Percentiles rank a stretch among this genome's conserved stretches.
phyloP scores from a whole-genome alignment of 2,113 vertebrate genomes.

The Microtus montanus region DNA sequence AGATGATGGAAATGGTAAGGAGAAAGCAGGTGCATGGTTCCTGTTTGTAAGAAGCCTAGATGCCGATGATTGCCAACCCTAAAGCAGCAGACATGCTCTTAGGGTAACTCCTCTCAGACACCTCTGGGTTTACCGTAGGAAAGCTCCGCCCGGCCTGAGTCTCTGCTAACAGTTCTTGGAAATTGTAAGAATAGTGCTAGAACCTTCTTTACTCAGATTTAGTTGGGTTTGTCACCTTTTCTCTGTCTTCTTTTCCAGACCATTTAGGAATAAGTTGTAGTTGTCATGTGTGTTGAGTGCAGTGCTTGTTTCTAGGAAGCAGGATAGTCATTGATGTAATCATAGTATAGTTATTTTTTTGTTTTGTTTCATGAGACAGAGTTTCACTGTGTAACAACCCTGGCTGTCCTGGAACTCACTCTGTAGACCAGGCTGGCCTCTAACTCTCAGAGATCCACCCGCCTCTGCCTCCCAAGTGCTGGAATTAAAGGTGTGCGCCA shows the following conservation, averaged over 20 bases:
- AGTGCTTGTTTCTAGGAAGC: neutral
- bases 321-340: neutral
- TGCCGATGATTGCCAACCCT: neutral
- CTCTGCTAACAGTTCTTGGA: neutral
- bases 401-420: neutral
- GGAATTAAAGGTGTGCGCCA: neutral
- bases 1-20: conserved; percentile 99
- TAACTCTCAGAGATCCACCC: neutral
- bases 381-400: neutral
- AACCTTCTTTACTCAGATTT: neutral
- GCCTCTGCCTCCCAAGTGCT: neutral
- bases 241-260: neutral
- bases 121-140: neutral
- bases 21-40: conserved; percentile 15
- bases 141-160: neutral
- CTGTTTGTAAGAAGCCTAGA: neutral
- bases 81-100: neutral
- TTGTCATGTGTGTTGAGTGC: neutral
- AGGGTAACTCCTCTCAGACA: neutral
- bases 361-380: neutral
- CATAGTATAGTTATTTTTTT: neutral
- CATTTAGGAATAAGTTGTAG: neutral
- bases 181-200: neutral
- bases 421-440: neutral
- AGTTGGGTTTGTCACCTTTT: neutral